Base-by-base conservation (phyloP, 2,888 invertebrate genomes). In the Halictus ligatus region DNA sequence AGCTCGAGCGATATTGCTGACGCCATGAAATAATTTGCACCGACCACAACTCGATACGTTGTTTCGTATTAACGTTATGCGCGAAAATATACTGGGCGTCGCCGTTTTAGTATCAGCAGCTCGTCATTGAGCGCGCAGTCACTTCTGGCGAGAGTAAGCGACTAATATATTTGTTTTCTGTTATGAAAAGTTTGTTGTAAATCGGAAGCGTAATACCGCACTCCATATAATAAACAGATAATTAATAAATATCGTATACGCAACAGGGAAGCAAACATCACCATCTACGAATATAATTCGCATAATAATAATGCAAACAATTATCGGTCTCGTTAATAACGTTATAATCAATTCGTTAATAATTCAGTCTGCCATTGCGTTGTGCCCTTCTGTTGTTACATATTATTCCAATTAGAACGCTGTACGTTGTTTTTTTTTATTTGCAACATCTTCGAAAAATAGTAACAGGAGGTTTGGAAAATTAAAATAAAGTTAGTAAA, bases 181-280 rank as follows among this genome's bases (percentile, higher is more conserved):
- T 0, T 12, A 13, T 48, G 13, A 29, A 25, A 35, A 75, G 60
- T 79, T 79, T 40, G 21, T 46, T 21, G 12, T 10, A 15, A 71
- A 71, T 71, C 12, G n/a, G 12, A 2, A 43, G 12, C 40, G 18
- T 6, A 43, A 43, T n/a, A 18, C n/a, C n/a, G 12, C 40, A 13
- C n/a, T n/a, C 2, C 43, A 0, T 43, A 43, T n/a, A 71, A 71
- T 43, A 21, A 43, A 43, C 43, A 71, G n/a, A 71, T 71, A 43
- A 71, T 71, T n/a, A 71, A 71, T 71, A 69, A 69, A 43, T 71
- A 43, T 71, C 13, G n/a, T 21, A 43, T 12, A n/a, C 21, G 18
- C 0, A 21, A 35, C 35, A 7, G 18, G 40, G 12, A 40, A 21
- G 40, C 67, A 21, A 40, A 69, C 40, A 35, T 40, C 18, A 5